Base-by-base conservation (phyloP, 2,113 vertebrate species). In the Siniperca knerii region DNA sequence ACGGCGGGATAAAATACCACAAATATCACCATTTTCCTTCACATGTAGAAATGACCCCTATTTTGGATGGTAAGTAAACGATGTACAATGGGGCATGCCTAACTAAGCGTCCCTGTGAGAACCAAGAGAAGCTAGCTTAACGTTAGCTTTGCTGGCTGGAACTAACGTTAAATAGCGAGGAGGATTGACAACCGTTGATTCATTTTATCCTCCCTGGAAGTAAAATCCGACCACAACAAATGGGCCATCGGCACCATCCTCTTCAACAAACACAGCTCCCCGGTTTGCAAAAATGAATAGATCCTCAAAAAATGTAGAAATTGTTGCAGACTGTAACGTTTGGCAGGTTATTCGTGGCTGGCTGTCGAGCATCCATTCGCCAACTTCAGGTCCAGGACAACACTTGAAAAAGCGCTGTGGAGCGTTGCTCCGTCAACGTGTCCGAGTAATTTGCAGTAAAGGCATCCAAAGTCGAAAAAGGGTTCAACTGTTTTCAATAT, bases 21-120 rank as follows among this genome's bases (percentile, higher is more conserved):
- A 92, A 93, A 95, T 94, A 95, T 95, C 95, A 96, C 94, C 95
- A 96, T 96, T 93, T 94, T 94, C 82, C 87, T 87, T 88, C 89
- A 84, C 89, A 89, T 74, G 69, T 84, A 71, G 69, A 82, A 92
- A 85, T 33, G 0, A 77, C 48, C 84, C 68, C 72, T 83, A 87
- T 89, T 94, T 84, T 16, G 83, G 85, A 87, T 75, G 71, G 90
- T 74, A 68, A 81, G 83, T 80, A 82, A 79, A 70, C 68, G 66
- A 8, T 84, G 90, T 86, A 85, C 74, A 54, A 83, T 40, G 88
- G 87, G 84, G 91, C 92, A 94, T 93, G 94, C 94, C 87, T 82
- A 13, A 57, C 77, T 60, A 42, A 91, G 91, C 90, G 90, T 90
- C 89, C 90, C 86, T 81, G 79, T 10, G 84, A 74, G 79, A 35